phyloP scores from a whole-genome alignment of 1,140 invertebrate genomes.

The Harlomillsia oculata region DNA sequence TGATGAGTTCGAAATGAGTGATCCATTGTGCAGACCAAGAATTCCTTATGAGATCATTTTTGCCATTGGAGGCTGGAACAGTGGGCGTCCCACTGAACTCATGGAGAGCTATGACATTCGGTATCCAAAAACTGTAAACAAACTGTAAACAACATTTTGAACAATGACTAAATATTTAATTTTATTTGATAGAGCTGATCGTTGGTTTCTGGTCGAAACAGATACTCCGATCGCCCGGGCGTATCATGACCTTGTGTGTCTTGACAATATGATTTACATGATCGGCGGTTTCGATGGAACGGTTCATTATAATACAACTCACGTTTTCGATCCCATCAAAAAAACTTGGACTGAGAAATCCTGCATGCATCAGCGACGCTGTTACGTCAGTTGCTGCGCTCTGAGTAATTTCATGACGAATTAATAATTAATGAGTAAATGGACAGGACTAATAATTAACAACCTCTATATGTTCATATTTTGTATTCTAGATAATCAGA shows the following conservation, averaged over 20 bases:
- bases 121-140: no score
- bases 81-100: constrained; percentile 63
- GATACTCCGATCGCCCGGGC: constrained; percentile 55
- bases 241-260: constrained; percentile 60
- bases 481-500: constrained; percentile 35
- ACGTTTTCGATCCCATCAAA: constrained; percentile 54
- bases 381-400: constrained; percentile 65
- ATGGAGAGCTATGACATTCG: constrained; percentile 65
- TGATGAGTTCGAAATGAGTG: constrained; percentile 47
- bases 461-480: constrained; percentile 4
- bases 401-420: constrained; percentile 42
- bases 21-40: constrained; percentile 51
- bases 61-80: constrained; percentile 59
- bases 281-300: constrained; percentile 59
- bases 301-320: constrained; percentile 59
- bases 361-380: constrained; percentile 60
- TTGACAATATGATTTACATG: constrained; percentile 61
- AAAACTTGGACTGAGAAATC: constrained; percentile 56
- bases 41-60: constrained; percentile 61
- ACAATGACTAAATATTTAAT: no score
- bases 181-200: constrained; percentile 42
- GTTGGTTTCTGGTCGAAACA: constrained; percentile 51
- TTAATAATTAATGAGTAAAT: constrained; percentile 1
- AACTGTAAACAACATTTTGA: no score
- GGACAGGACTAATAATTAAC: neutral